phyloP scores from a whole-genome alignment of 2,113 vertebrate genomes.

The Lepisosteus osseus region DNA sequence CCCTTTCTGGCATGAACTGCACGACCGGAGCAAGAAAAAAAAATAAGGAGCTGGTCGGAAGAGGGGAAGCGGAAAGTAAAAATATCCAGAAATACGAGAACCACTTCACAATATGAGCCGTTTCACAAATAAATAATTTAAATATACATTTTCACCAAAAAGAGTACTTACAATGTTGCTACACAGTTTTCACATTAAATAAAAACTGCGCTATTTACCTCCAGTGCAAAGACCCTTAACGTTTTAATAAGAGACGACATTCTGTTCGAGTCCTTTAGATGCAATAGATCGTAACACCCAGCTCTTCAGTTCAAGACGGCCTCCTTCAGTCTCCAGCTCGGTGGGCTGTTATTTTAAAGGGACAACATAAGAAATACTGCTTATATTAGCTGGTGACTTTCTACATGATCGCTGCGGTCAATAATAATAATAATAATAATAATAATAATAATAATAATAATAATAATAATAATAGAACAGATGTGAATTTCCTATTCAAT shows the following conservation, averaged over 20 bases:
- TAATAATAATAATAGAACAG: too few relatives aligned
- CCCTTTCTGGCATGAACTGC: slow-evolving; percentile 41
- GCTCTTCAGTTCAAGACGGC: too few relatives aligned
- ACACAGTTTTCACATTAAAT: slow-evolving; percentile 64
- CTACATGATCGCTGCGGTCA: too few relatives aligned
- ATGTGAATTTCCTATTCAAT: too few relatives aligned
- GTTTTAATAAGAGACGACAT: slow-evolving; percentile 38
- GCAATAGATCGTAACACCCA: too few relatives aligned
- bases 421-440: too few relatives aligned
- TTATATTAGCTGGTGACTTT: too few relatives aligned
- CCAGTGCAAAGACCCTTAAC: slow-evolving; percentile 56
- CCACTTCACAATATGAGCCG: slow-evolving; percentile 79
- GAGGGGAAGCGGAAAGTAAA: slow-evolving; percentile 43
- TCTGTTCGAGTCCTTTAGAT: too few relatives aligned
- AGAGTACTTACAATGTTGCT: slow-evolving; percentile 71
- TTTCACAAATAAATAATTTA: slow-evolving; percentile 86
- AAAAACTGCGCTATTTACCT: slow-evolving; percentile 57
- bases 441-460: too few relatives aligned
- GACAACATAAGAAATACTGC: too few relatives aligned
- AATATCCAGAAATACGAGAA: slow-evolving; percentile 77
- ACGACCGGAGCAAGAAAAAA: slow-evolving; percentile 45
- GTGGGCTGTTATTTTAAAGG: too few relatives aligned
- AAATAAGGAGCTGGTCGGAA: slow-evolving; percentile 5
- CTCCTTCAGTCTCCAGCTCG: too few relatives aligned
- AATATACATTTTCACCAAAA: slow-evolving; percentile 88